Conservation (phyloP, 2,113 vertebrate genomes). For the Chaetodon trifascialis region DNA sequence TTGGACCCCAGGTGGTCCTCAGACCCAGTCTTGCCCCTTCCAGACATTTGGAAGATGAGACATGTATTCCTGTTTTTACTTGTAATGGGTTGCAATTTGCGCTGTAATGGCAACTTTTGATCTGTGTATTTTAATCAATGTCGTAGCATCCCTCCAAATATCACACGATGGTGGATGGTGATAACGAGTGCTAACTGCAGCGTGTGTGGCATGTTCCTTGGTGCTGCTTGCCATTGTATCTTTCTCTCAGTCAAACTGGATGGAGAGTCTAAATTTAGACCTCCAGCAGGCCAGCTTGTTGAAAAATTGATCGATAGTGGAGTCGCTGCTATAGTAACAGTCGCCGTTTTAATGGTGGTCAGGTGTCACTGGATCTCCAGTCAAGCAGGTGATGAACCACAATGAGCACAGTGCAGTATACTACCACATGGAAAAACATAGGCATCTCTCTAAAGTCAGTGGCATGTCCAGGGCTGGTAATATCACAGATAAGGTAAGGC, state of each 20-base stretch:
- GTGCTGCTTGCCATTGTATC: constrained; percentile 35
- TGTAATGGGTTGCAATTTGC: background rate
- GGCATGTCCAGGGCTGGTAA: constrained; percentile 50
- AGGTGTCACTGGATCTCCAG: constrained; percentile 68
- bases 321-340: constrained; percentile 79
- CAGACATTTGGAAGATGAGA: background rate
- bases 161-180: background rate
- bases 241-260: constrained; percentile 41
- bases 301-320: constrained; percentile 75
- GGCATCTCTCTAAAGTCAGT: constrained; percentile 25
- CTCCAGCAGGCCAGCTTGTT: constrained; percentile 60
- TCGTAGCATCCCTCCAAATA: background rate
- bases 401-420: constrained; percentile 26
- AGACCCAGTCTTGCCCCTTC: background rate
- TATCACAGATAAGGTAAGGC: constrained; percentile 72
- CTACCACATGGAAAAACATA: constrained; percentile 57
- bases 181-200: background rate
- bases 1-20: background rate
- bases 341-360: constrained; percentile 63
- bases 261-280: constrained; percentile 65
- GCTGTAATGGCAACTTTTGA: background rate
- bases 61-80: background rate
- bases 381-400: constrained; percentile 34
- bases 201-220: background rate
- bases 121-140: background rate